Evolutionary conservation across 2,888 invertebrate species (phyloP).

Genomic region (Leptura quadrifasciata): DNA sequence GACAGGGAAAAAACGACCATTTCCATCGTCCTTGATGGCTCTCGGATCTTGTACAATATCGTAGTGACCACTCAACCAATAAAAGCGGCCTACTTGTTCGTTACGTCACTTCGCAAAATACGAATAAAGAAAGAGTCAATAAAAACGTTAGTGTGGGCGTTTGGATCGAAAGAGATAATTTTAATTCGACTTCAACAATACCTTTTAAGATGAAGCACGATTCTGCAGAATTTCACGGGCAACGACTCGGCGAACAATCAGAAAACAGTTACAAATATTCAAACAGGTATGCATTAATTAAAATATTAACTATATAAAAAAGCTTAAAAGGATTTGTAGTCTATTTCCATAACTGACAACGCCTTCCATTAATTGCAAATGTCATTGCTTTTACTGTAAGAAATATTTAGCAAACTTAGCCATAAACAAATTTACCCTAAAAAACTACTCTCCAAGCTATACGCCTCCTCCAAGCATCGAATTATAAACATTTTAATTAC

Average conservation of each 20-base stretch:
- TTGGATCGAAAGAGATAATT: neutral
- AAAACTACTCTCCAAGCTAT: too few species aligned
- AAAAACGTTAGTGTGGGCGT: neutral
- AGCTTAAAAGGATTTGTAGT: neutral
- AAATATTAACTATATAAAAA: neutral
- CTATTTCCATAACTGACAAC: neutral
- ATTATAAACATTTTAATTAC: too few species aligned
- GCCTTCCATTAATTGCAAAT: too few species aligned
- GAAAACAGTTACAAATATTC: neutral
- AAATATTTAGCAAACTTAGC: too few species aligned
- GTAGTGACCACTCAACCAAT: conserved; percentile 50
- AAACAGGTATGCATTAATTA: conserved; percentile 4
- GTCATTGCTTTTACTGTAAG: too few species aligned
- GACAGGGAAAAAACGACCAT: conserved; percentile 1
- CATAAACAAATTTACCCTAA: too few species aligned
- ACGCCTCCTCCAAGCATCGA: too few species aligned
- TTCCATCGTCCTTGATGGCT: conserved; percentile 20
- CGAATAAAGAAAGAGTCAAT: neutral
- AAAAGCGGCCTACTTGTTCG: conserved; percentile 57
- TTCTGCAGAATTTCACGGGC: conserved; percentile 3
- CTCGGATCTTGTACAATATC: conserved; percentile 20
- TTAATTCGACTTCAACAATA: neutral
- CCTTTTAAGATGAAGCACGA: neutral
- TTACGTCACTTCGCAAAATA: conserved; percentile 44
- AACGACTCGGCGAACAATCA: neutral